A percentile compares a stretch with the other conserved stretches of the same genome.
Evolutionary conservation across 2,113 vertebrate species (phyloP).

Genomic region (Ursus arctos): DNA sequence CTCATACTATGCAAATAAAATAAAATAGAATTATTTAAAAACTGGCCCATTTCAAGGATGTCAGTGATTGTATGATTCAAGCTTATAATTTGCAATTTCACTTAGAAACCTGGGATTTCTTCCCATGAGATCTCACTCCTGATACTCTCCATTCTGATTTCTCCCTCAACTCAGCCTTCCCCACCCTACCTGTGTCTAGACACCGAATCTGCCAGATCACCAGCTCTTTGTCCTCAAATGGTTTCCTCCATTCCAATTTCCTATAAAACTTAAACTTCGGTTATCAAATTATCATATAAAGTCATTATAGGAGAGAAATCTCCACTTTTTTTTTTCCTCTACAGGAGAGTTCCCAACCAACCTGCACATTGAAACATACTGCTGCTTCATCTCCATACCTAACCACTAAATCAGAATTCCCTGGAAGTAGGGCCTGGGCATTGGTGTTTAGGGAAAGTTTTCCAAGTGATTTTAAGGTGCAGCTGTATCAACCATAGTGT

Average conservation of each 20-base stretch:
- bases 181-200: not conserved
- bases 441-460: not conserved
- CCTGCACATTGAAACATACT: not conserved
- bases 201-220: not conserved
- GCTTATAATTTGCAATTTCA: not conserved
- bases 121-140: not conserved
- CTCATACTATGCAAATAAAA: not conserved
- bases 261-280: not conserved
- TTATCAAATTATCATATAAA: not conserved
- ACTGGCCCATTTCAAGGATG: not conserved
- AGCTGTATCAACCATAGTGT: not conserved
- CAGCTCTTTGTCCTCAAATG: not conserved
- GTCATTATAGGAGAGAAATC: not conserved
- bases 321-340: not conserved
- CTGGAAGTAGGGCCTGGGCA: not conserved
- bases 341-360: not conserved
- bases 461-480: not conserved
- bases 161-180: not conserved
- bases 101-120: not conserved
- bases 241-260: not conserved
- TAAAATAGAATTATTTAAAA: not conserved
- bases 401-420: not conserved
- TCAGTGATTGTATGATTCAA: not conserved
- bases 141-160: not conserved
- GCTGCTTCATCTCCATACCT: fast-evolving